A percentile compares a stretch with the other conserved stretches of the same genome.
Evolutionary conservation across 30 jellyfish, hydroid and myxozoan species (phyloP).

Genomic region (Pseudorhiza aurosa): DNA sequence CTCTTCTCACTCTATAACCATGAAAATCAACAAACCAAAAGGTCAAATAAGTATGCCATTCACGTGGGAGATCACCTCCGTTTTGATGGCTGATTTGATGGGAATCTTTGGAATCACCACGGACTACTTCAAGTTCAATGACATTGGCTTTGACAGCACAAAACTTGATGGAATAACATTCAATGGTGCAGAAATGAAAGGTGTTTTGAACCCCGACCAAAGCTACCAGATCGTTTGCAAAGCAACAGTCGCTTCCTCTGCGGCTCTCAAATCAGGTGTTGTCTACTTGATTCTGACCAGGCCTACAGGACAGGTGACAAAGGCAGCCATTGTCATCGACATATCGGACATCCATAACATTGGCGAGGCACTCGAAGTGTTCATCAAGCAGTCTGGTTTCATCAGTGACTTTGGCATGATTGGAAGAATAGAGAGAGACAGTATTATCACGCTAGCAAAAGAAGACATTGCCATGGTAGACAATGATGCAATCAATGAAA

Average conservation of each 20-base stretch:
- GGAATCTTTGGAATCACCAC: conserved; percentile 59
- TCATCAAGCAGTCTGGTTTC: conserved; percentile 41
- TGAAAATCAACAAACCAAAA: conserved; percentile 25
- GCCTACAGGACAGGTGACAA: conserved; percentile 39
- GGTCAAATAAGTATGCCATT: conserved; percentile 15
- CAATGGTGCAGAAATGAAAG: conserved; percentile 50
- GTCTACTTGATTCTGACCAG: conserved; percentile 45
- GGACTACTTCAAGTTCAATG: conserved; percentile 36
- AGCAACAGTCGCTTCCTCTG: conserved; percentile 25
- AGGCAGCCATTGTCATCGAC: conserved; percentile 47
- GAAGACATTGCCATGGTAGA: conserved; percentile 64
- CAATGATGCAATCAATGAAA: conserved; percentile 23
- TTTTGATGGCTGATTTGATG: conserved; percentile 40
- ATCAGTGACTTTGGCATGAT: conserved; percentile 61
- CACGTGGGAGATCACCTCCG: conserved; percentile 32
- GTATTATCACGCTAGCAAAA: conserved; percentile 57
- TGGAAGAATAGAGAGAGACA: conserved; percentile 58
- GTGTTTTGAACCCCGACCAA: conserved; percentile 16
- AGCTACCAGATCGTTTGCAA: conserved; percentile 53
- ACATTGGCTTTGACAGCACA: conserved; percentile 57
- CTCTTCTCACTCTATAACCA: conserved; percentile 4
- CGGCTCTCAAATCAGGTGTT: conserved; percentile 32
- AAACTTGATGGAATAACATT: conserved; percentile 38
- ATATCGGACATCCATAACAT: conserved; percentile 38
- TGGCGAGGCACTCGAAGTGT: conserved; percentile 43